Evolutionary conservation across 2,113 vertebrate species (phyloP), one percentile per base, ranked within the genome.

Genomic region (Ammodytes dubius): DNA sequence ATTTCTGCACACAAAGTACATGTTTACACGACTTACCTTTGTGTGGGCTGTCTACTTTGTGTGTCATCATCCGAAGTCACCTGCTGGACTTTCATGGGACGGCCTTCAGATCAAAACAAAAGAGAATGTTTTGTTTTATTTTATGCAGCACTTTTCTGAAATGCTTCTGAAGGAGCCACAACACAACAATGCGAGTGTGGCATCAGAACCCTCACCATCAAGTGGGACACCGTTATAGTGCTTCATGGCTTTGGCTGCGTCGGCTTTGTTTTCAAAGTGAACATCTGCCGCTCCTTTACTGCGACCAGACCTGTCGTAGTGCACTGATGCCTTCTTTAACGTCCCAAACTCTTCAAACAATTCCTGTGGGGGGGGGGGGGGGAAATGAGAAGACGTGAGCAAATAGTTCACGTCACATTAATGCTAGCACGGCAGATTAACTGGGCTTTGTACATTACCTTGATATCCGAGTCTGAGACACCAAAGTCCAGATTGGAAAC

Each of bases 401-500:
- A 9, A 43, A 27, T 27, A 0, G 9, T 7, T 37, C 43, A n/a
- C 15, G 15, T 14, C 7, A n/a, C 1, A 0, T 2, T 7, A 1
- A 45, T 1, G 15, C 0, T 3, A 45, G 6, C 1, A 3, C 6
- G 3, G 11, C 2, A 3, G 4, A 54, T n/a, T 11, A 1, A 47
- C 0, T 0, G 1, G 2, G 0, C 39, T 53, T 13, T 13, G 19
- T n/a, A 0, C 43, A 71, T 71, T 81, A 99, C 98, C 97, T 97
- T 97, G 59, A 99, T 97, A 63, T 99, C 98, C 0, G 96, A 96
- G 53, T 99, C 97, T 0, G 98, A 99, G 4, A 99, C 98, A 0
- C 97, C 98, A 15, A 99, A 99, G 76, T 99, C 98, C 58, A 99
- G 94, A 74, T 99, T 99, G 3, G 98, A 99, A 65, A 99, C 96